phyloP scores from a whole-genome alignment of 2,888 invertebrate genomes.

The Cybosia mesomella region DNA sequence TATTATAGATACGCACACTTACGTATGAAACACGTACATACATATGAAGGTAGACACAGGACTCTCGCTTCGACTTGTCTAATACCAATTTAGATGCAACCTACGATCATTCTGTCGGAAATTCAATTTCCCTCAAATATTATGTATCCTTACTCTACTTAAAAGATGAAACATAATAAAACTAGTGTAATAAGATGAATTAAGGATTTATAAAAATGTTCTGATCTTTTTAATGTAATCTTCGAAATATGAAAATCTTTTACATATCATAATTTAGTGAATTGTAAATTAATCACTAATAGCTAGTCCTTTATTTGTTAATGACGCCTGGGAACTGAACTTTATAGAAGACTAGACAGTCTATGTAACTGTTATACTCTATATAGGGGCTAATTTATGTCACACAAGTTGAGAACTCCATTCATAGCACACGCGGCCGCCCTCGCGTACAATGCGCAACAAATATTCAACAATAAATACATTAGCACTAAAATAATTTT shows the following conservation, averaged over 20 bases:
- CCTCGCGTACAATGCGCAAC: constrained; percentile 43
- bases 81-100: constrained; percentile 44
- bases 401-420: constrained; percentile 72
- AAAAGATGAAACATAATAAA: background rate
- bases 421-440: constrained; percentile 70
- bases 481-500: constrained; percentile 40
- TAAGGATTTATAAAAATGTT: background rate
- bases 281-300: background rate
- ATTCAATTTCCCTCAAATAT: constrained; percentile 29
- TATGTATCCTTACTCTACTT: constrained; percentile 25
- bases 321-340: constrained; percentile 13
- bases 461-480: constrained; percentile 40
- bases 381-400: constrained; percentile 61
- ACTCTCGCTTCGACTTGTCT: constrained; percentile 17
- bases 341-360: constrained; percentile 36
- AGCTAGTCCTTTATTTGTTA: constrained; percentile 10
- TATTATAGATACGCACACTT: constrained; percentile 21
- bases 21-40: constrained; percentile 15
- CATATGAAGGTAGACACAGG: background rate
- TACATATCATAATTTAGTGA: too few species aligned
- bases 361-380: constrained; percentile 38
- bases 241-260: too few species aligned
- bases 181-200: background rate
- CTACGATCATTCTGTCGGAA: constrained; percentile 38
- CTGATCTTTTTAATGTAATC: too few species aligned